These are phyloP conservation scores for Anguilla rostrata DNA, from an alignment of 2,113 vertebrate species.

Conservation along the genomic window DNA sequence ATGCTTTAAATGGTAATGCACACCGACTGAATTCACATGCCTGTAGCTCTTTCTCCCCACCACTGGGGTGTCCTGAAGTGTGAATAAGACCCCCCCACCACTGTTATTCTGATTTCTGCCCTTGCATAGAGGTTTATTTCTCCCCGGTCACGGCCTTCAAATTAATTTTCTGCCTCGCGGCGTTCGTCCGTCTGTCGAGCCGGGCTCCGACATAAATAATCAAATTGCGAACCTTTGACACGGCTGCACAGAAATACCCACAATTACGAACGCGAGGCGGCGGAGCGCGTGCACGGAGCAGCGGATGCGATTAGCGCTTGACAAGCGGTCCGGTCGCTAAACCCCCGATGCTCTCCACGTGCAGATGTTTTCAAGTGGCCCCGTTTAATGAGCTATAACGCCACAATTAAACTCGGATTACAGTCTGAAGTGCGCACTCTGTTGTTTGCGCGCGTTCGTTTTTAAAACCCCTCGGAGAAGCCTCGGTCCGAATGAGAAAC, in stretches of 20 bases:
- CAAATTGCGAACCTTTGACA: conserved; percentile 53
- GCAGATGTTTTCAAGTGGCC: conserved; percentile 54
- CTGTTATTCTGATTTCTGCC: conserved; percentile 44
- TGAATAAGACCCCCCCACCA: conserved; percentile 17
- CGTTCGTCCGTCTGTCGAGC: conserved; percentile 42
- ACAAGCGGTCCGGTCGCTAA: conserved; percentile 53
- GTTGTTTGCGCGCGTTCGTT: conserved; percentile 32
- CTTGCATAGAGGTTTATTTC: conserved; percentile 58
- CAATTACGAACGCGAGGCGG: neutral
- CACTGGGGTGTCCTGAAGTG: conserved; percentile 44
- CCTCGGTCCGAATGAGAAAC: conserved; percentile 39
- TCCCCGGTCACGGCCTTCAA: conserved; percentile 58
- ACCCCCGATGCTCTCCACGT: conserved; percentile 45
- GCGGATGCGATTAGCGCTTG: neutral
- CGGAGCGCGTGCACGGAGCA: neutral
- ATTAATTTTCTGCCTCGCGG: conserved; percentile 70
- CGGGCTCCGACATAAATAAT: conserved; percentile 56
- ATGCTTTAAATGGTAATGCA: conserved; percentile 48
- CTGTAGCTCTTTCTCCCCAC: conserved; percentile 44
- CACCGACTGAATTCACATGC: conserved; percentile 49
- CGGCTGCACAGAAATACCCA: conserved; percentile 44
- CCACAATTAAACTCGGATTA: conserved; percentile 54
- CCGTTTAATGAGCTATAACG: conserved; percentile 55
- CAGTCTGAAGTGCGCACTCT: conserved; percentile 18
- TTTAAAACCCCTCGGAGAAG: conserved; percentile 38